These are phyloP conservation scores for Unio pictorum DNA, from an alignment of 2,888 invertebrate genomes.

Conservation along the genomic window DNA sequence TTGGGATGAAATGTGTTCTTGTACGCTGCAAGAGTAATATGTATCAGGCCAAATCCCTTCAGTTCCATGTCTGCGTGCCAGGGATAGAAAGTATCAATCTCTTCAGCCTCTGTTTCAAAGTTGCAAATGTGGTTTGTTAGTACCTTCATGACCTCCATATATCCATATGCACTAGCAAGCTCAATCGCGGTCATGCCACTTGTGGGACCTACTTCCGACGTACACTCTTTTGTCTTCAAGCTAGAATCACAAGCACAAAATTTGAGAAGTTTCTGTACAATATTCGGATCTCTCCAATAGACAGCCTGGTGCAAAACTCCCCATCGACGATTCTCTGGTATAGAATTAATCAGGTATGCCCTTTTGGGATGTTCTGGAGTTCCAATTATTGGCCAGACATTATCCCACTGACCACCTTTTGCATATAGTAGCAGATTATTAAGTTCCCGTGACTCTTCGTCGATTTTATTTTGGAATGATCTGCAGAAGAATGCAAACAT, in stretches of 20 bases:
- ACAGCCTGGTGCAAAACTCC: too few relatives aligned
- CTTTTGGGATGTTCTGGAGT: slow-evolving; percentile 6
- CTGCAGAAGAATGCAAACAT: too few relatives aligned
- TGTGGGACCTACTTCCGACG: slow-evolving; percentile 8
- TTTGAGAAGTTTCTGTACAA: slow-evolving; percentile 3
- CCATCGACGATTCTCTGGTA: slow-evolving; percentile 5
- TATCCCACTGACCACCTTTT: slow-evolving; percentile 9
- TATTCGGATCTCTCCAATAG: not conserved
- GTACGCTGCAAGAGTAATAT: slow-evolving; percentile 32
- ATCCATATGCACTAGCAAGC: slow-evolving; percentile 10
- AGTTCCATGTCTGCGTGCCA: slow-evolving; percentile 2
- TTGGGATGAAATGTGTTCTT: slow-evolving; percentile 33
- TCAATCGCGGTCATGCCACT: slow-evolving; percentile 12
- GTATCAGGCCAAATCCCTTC: slow-evolving; percentile 19
- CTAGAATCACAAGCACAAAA: slow-evolving; percentile 9
- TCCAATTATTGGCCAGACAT: slow-evolving; percentile 8
- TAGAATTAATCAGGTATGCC: slow-evolving; percentile 8
- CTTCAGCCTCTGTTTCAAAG: not conserved
- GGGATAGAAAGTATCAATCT: slow-evolving; percentile 19
- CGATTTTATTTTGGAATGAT: not conserved
- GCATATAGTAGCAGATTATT: slow-evolving; percentile 7
- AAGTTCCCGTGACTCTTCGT: slow-evolving; percentile 6
- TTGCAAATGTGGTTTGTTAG: not conserved
- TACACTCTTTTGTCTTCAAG: slow-evolving; percentile 11
- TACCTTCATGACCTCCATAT: slow-evolving; percentile 2